Conservation (phyloP, 2,113 vertebrate species). For the Seriola dumerili region DNA sequence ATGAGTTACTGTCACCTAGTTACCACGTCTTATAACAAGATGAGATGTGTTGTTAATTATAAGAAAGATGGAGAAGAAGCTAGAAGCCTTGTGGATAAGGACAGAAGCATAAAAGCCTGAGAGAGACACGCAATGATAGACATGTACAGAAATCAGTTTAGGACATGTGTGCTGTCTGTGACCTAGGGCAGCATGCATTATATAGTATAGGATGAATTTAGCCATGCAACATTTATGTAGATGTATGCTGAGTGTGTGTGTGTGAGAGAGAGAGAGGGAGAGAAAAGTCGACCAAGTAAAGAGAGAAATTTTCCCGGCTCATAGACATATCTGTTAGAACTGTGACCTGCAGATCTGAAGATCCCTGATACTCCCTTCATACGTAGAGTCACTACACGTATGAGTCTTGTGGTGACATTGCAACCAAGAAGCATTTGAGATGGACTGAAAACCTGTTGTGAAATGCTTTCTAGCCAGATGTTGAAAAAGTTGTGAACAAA, state of each 20-base stretch:
- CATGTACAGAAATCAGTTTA: slow-evolving; percentile 18
- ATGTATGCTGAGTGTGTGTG: slow-evolving; percentile 41
- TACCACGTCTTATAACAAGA: neutral
- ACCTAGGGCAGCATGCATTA: slow-evolving; percentile 72
- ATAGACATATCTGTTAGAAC: neutral
- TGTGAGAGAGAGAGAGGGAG: neutral
- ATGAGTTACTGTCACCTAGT: neutral
- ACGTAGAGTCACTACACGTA: neutral
- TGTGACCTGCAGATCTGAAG: neutral
- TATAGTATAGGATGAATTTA: slow-evolving; percentile 64
- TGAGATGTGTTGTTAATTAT: neutral
- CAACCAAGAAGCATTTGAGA: neutral
- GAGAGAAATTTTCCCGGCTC: neutral
- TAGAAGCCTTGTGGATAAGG: neutral
- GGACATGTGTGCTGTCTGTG: slow-evolving; percentile 46
- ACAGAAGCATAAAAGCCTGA: neutral
- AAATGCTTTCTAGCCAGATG: no score
- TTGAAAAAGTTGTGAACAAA: no score
- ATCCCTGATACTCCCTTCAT: neutral
- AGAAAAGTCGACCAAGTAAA: neutral
- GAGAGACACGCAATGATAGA: neutral
- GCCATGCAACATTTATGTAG: slow-evolving; percentile 68
- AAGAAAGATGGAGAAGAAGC: neutral
- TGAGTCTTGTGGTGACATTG: no score
- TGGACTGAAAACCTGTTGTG: neutral